These are phyloP conservation scores for Xyrauchen texanus DNA, from an alignment of 2,113 vertebrate species.

Conservation along the genomic window DNA sequence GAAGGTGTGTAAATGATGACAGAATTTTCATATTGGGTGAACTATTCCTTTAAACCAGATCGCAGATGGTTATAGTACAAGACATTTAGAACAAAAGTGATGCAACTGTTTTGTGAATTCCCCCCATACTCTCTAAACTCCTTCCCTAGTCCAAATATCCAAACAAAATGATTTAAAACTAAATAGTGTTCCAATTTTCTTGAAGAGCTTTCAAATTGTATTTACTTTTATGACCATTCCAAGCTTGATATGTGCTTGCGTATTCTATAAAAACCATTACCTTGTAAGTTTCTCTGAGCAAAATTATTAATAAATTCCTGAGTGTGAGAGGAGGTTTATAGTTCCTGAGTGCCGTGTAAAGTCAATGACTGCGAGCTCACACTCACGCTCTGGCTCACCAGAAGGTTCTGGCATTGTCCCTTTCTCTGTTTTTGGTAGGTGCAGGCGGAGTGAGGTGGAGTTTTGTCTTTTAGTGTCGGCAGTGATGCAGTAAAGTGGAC, in stretches of 20 bases:
- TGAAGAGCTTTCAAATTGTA: background rate
- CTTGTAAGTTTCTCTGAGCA: background rate
- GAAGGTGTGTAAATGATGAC: no score
- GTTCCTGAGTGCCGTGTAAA: conserved; percentile 2
- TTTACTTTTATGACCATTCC: no score
- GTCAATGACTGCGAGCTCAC: conserved; percentile 1
- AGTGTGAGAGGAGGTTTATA: conserved; percentile 13
- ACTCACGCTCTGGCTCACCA: background rate
- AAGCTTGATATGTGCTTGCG: background rate
- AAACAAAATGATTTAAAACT: no score
- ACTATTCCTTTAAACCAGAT: no score
- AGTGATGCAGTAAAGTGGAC: conserved; percentile 52
- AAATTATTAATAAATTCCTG: conserved; percentile 20
- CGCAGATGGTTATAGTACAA: no score
- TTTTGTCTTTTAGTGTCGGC: conserved; percentile 44
- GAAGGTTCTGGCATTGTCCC: conserved; percentile 7
- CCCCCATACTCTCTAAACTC: background rate
- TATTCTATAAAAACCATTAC: background rate
- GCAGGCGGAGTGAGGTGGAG: conserved; percentile 36
- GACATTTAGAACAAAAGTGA: no score
- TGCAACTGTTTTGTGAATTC: no score
- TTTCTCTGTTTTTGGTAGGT: conserved; percentile 9
- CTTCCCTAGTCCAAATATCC: background rate
- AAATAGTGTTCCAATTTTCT: background rate
- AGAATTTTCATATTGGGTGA: no score